These are phyloP conservation scores for Anniella stebbinsi DNA, from an alignment of 2,797 vertebrate genomes.

Conservation along the genomic window DNA sequence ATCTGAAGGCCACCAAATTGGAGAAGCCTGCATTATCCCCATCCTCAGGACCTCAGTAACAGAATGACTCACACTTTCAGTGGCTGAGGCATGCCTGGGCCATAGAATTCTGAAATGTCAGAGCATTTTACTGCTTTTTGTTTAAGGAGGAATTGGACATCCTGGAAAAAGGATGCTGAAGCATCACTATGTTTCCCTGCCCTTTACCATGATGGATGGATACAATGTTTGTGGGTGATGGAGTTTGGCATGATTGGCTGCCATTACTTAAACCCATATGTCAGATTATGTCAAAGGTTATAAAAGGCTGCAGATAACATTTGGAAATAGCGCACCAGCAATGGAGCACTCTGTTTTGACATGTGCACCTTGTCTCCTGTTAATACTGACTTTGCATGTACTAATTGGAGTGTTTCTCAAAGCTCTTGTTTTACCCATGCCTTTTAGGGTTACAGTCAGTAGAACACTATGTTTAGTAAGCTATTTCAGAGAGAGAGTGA, in stretches of 20 bases:
- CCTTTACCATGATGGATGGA: conserved; percentile 29
- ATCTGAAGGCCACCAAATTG: no score
- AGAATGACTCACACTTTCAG: not conserved
- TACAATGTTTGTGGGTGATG: conserved; percentile 57
- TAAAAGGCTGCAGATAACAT: conserved; percentile 38
- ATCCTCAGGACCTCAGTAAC: not conserved
- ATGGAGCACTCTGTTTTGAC: not conserved
- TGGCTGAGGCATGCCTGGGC: not conserved
- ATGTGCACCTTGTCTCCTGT: not conserved
- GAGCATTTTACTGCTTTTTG: not conserved
- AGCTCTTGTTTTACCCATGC: not conserved
- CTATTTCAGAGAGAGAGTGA: not conserved
- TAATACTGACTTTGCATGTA: not conserved
- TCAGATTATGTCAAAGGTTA: conserved; percentile 50
- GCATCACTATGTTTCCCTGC: conserved; percentile 49
- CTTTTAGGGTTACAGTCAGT: not conserved
- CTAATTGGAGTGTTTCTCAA: not conserved
- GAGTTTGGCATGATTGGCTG: conserved; percentile 55
- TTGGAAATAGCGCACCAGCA: accelerated
- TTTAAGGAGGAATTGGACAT: conserved; percentile 5
- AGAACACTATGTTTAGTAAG: not conserved
- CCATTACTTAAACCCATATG: conserved; percentile 44
- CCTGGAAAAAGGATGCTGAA: conserved; percentile 38
- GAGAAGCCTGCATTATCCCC: not conserved
- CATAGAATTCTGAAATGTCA: not conserved